Conservation (phyloP, 2,797 vertebrate species). For the Basileuterus tristriatus region DNA sequence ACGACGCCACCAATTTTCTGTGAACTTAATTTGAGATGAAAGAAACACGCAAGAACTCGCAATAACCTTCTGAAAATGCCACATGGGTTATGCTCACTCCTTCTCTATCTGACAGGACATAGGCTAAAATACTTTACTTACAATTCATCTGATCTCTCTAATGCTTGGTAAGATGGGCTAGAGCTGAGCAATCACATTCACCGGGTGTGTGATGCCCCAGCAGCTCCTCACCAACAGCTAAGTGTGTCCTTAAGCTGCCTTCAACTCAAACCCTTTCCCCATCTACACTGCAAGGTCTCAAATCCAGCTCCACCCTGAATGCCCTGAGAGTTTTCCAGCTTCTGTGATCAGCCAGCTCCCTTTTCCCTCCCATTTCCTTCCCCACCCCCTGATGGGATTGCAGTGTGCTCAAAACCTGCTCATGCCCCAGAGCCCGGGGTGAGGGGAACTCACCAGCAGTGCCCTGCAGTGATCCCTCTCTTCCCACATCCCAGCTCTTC, state of each 20-base stretch:
- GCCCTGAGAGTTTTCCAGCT: neutral
- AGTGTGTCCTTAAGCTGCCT: neutral
- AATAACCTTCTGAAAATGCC: neutral
- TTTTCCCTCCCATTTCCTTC: neutral
- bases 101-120: neutral
- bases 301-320: neutral
- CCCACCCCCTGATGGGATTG: fast-evolving
- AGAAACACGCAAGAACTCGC: neutral
- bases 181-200: neutral
- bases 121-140: neutral
- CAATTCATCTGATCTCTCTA: neutral
- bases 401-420: neutral
- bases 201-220: neutral
- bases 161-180: neutral
- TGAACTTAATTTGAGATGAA: neutral
- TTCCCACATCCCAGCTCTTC: neutral
- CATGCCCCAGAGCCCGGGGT: neutral
- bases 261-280: neutral
- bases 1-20: neutral
- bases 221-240: neutral
- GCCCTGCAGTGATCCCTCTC: neutral
- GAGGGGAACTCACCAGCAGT: neutral
- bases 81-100: neutral
- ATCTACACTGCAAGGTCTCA: neutral
- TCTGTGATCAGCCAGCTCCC: neutral